These are phyloP conservation scores for Slavum lentiscoides DNA, from an alignment of 2,888 invertebrate species.

Conservation along the genomic window DNA sequence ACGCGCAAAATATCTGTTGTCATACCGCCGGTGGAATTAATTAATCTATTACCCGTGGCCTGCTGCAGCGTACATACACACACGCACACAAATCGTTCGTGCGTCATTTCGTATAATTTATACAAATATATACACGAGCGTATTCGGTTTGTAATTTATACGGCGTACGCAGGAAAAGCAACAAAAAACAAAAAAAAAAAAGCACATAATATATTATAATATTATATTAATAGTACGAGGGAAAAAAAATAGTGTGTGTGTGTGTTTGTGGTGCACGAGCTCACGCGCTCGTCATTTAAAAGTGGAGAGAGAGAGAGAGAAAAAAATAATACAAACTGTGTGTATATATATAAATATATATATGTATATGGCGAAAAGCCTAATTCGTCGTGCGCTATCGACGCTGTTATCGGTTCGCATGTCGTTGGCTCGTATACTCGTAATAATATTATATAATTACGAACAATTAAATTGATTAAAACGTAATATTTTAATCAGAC, in stretches of 20 bases:
- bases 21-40: slow-evolving; percentile 20
- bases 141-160: neutral
- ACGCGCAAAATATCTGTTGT: slow-evolving; percentile 1
- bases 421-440: slow-evolving; percentile 27
- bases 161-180: neutral
- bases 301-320: slow-evolving; percentile 1
- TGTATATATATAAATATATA: neutral
- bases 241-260: slow-evolving; percentile 4
- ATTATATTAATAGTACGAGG: slow-evolving; percentile 15
- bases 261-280: neutral
- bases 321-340: slow-evolving; percentile 14
- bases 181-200: neutral
- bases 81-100: slow-evolving; percentile 2
- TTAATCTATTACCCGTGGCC: slow-evolving; percentile 4
- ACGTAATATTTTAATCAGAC: slow-evolving; percentile 50
- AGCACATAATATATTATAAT: neutral
- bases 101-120: slow-evolving; percentile 15
- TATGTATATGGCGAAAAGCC: slow-evolving; percentile 32
- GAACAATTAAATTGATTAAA: slow-evolving; percentile 53
- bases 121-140: neutral
- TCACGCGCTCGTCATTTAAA: neutral
- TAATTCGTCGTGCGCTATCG: slow-evolving; percentile 47
- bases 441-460: slow-evolving; percentile 49
- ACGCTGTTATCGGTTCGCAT: slow-evolving; percentile 50
- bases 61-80: neutral